Conservation (phyloP, 37 sponge, comb jelly and placozoan species). For the Theonella swinhoei region DNA sequence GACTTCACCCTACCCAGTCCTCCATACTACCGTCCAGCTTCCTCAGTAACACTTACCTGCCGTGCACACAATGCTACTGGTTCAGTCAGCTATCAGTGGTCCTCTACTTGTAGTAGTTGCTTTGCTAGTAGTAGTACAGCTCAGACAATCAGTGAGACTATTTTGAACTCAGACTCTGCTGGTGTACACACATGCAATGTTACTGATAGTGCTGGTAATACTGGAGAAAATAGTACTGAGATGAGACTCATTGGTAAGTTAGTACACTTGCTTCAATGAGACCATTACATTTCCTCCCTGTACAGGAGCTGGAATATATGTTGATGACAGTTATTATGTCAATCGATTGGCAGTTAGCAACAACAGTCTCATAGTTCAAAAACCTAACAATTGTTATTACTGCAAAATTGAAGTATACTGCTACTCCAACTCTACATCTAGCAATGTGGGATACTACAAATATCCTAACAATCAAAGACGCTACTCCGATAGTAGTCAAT, state of each 20-base stretch:
- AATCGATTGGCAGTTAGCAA: not conserved
- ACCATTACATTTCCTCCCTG: not conserved
- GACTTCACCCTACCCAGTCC: not conserved
- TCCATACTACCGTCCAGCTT: slow-evolving; percentile 23
- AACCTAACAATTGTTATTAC: not conserved
- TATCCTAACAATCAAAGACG: not conserved
- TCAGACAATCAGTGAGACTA: not conserved
- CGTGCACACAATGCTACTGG: slow-evolving; percentile 2
- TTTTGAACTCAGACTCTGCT: not conserved
- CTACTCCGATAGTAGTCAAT: not conserved
- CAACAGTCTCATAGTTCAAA: not conserved
- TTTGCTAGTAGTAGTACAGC: slow-evolving; percentile 2
- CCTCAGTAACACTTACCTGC: slow-evolving; percentile 16
- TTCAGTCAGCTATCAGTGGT: slow-evolving; percentile 8
- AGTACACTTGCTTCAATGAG: not conserved
- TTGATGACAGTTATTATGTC: not conserved
- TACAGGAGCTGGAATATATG: not conserved
- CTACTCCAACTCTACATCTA: not conserved
- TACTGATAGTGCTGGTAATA: slow-evolving; percentile 6
- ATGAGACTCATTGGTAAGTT: slow-evolving; percentile 19
- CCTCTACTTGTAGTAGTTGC: slow-evolving; percentile 18
- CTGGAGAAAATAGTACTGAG: not conserved
- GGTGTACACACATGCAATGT: slow-evolving; percentile 18
- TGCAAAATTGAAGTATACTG: not conserved
- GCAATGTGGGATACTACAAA: not conserved